Percentiles rank a stretch among this genome's conserved stretches.
These are phyloP conservation scores for Rhabdomys pumilio DNA, from an alignment of 2,797 vertebrate genomes.

Conservation along the genomic window DNA sequence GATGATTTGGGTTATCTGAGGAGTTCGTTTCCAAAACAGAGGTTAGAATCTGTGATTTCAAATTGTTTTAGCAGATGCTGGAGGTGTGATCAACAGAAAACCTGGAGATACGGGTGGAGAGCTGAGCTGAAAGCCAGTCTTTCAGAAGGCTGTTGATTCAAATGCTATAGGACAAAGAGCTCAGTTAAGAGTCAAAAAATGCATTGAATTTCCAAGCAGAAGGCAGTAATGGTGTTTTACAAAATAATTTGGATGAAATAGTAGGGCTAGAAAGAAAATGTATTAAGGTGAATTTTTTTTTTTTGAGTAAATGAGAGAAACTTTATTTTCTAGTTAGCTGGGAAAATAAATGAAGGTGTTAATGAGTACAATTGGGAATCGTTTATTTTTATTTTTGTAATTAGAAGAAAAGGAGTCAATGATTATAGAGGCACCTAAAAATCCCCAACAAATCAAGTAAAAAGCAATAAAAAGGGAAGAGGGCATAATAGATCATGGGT, in stretches of 20 bases:
- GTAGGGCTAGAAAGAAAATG: neutral
- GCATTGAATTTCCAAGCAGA: neutral
- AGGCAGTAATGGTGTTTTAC: neutral
- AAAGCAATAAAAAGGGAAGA: neutral
- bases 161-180: neutral
- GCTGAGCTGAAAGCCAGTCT: neutral
- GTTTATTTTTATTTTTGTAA: neutral
- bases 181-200: neutral
- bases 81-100: neutral
- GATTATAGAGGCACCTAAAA: neutral
- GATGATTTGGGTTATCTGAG: neutral
- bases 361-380: neutral
- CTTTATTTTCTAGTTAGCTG: constrained; percentile 12
- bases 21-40: neutral
- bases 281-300: neutral
- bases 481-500: neutral
- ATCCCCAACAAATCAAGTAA: neutral
- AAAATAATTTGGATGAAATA: neutral
- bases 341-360: neutral
- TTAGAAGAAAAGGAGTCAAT: neutral
- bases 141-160: neutral
- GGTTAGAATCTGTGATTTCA: neutral
- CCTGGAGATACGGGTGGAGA: neutral
- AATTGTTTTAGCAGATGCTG: neutral
- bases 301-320: neutral